phyloP scores from a whole-genome alignment of 1,140 invertebrate species.

The Ceratitis capitata region DNA sequence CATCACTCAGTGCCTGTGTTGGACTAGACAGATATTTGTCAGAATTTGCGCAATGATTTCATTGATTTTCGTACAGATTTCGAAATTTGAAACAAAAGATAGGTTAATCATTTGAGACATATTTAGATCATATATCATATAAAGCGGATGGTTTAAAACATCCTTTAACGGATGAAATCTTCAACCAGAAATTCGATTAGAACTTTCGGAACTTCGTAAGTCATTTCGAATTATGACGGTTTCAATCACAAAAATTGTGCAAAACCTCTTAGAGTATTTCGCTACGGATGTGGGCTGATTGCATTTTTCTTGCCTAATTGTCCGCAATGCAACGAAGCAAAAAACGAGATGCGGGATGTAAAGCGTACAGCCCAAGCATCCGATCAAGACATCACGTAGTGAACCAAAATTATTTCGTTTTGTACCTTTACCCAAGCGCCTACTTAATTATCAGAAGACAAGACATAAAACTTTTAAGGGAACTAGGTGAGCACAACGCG shows the following conservation, averaged over 20 bases:
- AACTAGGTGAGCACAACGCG: neutral
- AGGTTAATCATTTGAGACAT: neutral
- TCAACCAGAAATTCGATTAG: neutral
- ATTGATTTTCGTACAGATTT: neutral
- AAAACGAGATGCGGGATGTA: neutral
- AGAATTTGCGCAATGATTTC: neutral
- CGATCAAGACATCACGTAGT: neutral
- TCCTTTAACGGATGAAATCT: neutral
- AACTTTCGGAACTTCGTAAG: neutral
- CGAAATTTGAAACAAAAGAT: neutral
- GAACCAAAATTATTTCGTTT: neutral
- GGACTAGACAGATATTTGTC: neutral
- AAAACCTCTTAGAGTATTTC: neutral
- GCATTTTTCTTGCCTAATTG: neutral
- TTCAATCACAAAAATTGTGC: neutral
- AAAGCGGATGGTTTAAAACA: neutral
- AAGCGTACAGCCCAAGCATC: neutral
- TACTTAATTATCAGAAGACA: neutral
- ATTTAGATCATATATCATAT: neutral
- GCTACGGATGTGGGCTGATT: slow-evolving; percentile 12
- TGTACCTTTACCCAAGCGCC: neutral
- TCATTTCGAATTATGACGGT: neutral
- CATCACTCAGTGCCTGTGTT: neutral
- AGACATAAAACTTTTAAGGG: neutral
- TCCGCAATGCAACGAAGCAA: neutral